Conservation (phyloP, 2,113 vertebrate species). For the Pogona vitticeps region DNA sequence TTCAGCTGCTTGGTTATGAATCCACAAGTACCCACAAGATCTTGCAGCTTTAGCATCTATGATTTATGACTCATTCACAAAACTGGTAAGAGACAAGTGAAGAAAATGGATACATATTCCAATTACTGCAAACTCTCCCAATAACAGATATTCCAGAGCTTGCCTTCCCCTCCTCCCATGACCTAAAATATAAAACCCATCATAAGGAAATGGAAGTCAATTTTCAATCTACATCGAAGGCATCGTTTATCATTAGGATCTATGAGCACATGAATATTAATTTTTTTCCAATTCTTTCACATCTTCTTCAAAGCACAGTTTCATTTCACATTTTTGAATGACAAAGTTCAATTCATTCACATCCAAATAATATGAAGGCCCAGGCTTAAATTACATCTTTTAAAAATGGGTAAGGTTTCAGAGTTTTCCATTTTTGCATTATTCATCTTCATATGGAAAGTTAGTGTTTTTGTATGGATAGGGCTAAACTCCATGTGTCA, state of each 20-base stretch:
- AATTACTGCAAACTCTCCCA: conserved; percentile 53
- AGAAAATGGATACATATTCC: conserved; percentile 57
- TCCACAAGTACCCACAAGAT: neutral
- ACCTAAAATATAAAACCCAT: conserved; percentile 49
- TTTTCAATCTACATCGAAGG: conserved; percentile 50
- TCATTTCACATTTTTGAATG: conserved; percentile 58
- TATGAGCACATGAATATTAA: conserved; percentile 38
- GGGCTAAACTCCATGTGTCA: conserved; percentile 11
- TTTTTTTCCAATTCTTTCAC: conserved; percentile 44
- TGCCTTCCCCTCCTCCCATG: conserved; percentile 50
- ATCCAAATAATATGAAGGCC: conserved; percentile 53
- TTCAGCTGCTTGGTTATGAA: conserved; percentile 21
- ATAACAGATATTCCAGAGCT: conserved; percentile 65
- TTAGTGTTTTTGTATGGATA: conserved; percentile 24
- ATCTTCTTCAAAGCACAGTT: conserved; percentile 53
- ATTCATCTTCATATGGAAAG: conserved; percentile 53
- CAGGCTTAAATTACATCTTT: conserved; percentile 55
- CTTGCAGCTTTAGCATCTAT: conserved; percentile 23
- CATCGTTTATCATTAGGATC: conserved; percentile 29
- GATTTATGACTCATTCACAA: conserved; percentile 49
- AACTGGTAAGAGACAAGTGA: conserved; percentile 42
- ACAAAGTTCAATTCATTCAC: conserved; percentile 51
- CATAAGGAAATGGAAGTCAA: conserved; percentile 42
- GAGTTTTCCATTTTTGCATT: conserved; percentile 42
- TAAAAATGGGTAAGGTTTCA: conserved; percentile 39